Percentiles rank a stretch among this genome's conserved stretches.
Conservation (phyloP, 2,113 vertebrate species). For the Cottus gobio region DNA sequence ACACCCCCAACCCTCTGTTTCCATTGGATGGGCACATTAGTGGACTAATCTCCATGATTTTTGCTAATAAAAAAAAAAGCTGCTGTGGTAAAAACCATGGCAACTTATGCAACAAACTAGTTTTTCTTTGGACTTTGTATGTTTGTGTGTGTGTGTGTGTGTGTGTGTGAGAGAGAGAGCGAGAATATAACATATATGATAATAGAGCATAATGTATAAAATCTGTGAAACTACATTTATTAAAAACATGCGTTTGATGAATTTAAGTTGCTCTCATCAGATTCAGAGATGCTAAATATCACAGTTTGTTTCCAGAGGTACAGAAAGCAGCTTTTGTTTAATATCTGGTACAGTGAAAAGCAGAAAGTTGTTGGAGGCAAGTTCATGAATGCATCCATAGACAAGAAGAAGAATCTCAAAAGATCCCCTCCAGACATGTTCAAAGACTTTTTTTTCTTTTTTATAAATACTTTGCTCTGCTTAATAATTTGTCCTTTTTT, state of each 20-base stretch:
- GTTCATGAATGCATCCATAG: background rate
- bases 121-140: conserved; percentile 16
- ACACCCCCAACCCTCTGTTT: conserved; percentile 59
- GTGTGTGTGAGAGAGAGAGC: conserved; percentile 3
- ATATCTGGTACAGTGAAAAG: background rate
- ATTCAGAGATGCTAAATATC: background rate
- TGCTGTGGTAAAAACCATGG: conserved; percentile 76
- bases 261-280: background rate
- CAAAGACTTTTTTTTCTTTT: background rate
- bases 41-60: conserved; percentile 83
- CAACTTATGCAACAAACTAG: conserved; percentile 68
- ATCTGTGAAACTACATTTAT: background rate
- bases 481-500: background rate
- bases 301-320: background rate
- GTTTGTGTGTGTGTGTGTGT: conserved; percentile 1
- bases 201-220: background rate
- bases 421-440: background rate
- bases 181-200: background rate
- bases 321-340: background rate
- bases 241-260: background rate
- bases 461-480: background rate
- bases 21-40: conserved; percentile 77
- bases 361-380: background rate
- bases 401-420: background rate
- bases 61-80: conserved; percentile 85